Evolutionary conservation across 1,140 invertebrate genomes (phyloP).

Genomic region (Eriocheir sinensis): DNA sequence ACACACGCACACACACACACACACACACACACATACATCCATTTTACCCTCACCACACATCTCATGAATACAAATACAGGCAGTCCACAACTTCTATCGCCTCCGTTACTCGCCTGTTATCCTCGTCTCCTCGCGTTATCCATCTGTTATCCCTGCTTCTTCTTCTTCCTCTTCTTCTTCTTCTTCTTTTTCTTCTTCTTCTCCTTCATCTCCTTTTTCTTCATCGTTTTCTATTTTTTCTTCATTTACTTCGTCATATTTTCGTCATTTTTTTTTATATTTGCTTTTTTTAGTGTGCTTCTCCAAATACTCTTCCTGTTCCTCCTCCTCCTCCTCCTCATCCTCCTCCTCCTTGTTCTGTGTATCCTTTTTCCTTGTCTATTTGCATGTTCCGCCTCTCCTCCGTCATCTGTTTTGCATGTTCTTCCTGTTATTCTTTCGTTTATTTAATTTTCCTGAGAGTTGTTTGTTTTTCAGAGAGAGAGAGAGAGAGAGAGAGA

Average conservation of each 20-base stretch:
- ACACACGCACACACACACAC: slow-evolving; percentile 44
- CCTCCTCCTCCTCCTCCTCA: too few relatives aligned
- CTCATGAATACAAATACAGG: slow-evolving; percentile 2
- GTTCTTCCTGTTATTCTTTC: neutral
- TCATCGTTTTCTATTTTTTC: too few relatives aligned
- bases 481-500: too few relatives aligned
- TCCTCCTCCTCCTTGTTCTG: too few relatives aligned
- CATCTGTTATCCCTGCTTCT: neutral
- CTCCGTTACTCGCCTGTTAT: too few relatives aligned
- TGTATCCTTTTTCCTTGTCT: too few relatives aligned
- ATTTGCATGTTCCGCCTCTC: too few relatives aligned
- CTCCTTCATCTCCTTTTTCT: neutral
- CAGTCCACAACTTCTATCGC: neutral
- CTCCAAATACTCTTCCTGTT: too few relatives aligned
- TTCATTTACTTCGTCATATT: neutral
- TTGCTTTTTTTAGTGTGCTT: too few relatives aligned
- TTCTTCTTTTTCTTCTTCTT: neutral
- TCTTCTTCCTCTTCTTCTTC: neutral
- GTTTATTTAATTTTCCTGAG: neutral
- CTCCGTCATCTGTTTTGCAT: too few relatives aligned
- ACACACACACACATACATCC: slow-evolving; percentile 20
- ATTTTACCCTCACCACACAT: neutral
- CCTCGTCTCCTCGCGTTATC: too few relatives aligned
- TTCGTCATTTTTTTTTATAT: neutral
- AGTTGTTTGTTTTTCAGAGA: too few relatives aligned